Evolutionary conservation across 2,797 vertebrate species (phyloP).

Genomic region (Aulostomus chinensis): DNA sequence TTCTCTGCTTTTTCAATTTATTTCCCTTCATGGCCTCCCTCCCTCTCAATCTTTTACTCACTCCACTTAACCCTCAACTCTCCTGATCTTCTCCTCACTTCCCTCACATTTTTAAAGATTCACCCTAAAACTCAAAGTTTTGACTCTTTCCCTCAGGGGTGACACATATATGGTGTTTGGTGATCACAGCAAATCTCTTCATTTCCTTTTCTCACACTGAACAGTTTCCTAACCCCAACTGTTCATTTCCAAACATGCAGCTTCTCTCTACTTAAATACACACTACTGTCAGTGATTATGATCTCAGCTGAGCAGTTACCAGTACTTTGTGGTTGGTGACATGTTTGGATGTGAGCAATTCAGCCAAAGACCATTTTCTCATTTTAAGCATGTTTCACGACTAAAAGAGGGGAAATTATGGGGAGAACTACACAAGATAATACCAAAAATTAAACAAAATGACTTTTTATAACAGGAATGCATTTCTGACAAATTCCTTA

Average conservation of each 20-base stretch:
- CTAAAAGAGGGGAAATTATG: not conserved
- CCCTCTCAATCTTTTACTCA: slow-evolving; percentile 23
- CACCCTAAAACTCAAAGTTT: not conserved
- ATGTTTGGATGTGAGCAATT: no score
- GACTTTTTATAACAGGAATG: no score
- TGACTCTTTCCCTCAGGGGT: not conserved
- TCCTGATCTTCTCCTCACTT: slow-evolving; percentile 17
- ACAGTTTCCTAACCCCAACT: no score
- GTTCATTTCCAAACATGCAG: no score
- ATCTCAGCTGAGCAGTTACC: no score
- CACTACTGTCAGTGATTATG: no score
- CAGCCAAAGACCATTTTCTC: no score
- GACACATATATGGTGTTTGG: not conserved
- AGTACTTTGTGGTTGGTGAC: no score
- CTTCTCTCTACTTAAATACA: no score
- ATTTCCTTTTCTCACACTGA: not conserved
- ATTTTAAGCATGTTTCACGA: not conserved
- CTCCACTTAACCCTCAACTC: slow-evolving; percentile 48
- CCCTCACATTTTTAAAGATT: slow-evolving; percentile 2
- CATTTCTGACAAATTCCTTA: not conserved
- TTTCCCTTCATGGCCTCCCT: slow-evolving; percentile 38
- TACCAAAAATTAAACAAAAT: no score
- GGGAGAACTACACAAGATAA: not conserved
- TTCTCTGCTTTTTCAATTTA: slow-evolving; percentile 76
- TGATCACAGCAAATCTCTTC: not conserved